Base-by-base conservation (phyloP, 1,140 invertebrate genomes). In the Hyles vespertilio region DNA sequence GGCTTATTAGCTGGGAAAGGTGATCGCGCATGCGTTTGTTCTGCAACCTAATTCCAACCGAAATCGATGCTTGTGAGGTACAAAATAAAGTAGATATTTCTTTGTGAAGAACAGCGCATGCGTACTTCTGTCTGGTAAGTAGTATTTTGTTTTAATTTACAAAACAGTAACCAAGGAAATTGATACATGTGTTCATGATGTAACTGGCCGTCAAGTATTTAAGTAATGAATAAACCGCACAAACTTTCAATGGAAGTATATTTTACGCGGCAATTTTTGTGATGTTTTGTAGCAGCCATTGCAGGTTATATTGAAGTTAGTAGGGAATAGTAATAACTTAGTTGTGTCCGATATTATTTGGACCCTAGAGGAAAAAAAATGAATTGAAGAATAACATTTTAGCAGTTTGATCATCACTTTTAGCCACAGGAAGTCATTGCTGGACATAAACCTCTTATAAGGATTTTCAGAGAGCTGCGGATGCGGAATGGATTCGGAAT, bases 101-200 rank as follows among this genome's bases (percentile, higher is more conserved):
- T 40, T 40, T 40, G 36, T 5, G 8, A 5, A 8, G 8, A 40
- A 8, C 4, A 40, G 56, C 69, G 69, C 71, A 51, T 71, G 72
- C 72, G 72, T 69, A 40, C 43, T 56, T 44, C 11, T 54, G 50
- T 55, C 33, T 40, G 32, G 51, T 53, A 53, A 58, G 54, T 63
- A 68, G 67, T 59, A 67, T 63, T 68, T 68, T 73, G 66, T 71
- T 67, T 61, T 58, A 57, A 72, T 68, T 68, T 72, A 67, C 57
- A 64, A 64, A 68, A 69, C 64, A 64, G 68, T 69, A 61, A 67
- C 65, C 58, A 71, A 65, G 66, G 69, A 65, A 36, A 32, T 46
- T 22, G 22, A 48, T 11, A 2, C 10, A 10, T n/a, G 11, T 48
- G 46, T 48, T 10, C n/a, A 5, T 11, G 5, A 11, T 8, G 12